Evolutionary conservation across 2,888 invertebrate genomes (phyloP), one percentile per base, ranked within the genome.

Genomic region (Acanthopleura granulata): DNA sequence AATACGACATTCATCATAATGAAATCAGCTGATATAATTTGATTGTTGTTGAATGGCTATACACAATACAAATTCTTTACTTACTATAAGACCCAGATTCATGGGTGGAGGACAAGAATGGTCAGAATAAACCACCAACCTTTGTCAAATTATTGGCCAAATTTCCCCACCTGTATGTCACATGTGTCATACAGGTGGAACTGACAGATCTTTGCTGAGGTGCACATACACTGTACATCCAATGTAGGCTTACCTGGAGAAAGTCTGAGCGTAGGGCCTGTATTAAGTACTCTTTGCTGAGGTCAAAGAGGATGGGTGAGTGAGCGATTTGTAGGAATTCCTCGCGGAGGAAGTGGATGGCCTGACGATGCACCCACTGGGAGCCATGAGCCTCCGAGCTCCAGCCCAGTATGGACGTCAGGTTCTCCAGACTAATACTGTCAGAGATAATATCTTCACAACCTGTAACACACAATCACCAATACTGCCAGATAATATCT

Each of bases 391-490:
- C 94, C 89, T 96, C 95, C 83, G 94, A 93, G 25, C 96, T 94
- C 99, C 98, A 99, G 61, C 87, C 94, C 80, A 98, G 93, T 78
- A 97, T 95, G 12, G 96, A 94, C 84, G 91, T 84, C 76, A 98
- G 92, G 66, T 95, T 96, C 80, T 98, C 97, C 79, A 96, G 91
- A 0, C 94, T 94, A 79, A 98, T 92, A 91, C 95, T 95, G 88
- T 96, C 95, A 77, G 95, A 93, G 83, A 98, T 95, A 81, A 97
- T 94, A 92, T 98, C 97, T 92, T 99, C 99, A 92, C 98, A 98
- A 81, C 97, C 92, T 92, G 79, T 14, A 79, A 74, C 50, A 71
- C 6, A 27, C 11, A 50, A 49, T n/a, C 18, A 0, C 1, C n/a
- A 49, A 49, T 27, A n/a, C 50, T 49, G 50, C 1, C 14, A 12